Evolutionary conservation across 2,888 invertebrate species (phyloP).

Genomic region (Caenorhabditis plicata): DNA sequence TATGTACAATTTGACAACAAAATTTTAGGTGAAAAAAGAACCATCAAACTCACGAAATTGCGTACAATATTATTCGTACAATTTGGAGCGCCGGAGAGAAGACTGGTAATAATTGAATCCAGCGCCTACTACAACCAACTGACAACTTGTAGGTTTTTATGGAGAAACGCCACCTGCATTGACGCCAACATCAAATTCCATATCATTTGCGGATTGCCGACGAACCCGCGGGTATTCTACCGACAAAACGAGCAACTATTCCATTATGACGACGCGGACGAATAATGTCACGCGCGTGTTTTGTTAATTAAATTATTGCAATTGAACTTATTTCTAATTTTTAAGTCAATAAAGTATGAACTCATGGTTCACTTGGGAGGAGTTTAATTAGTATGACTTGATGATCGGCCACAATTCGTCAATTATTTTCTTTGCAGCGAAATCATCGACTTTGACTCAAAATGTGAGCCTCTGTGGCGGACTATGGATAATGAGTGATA

Average conservation of each 20-base stretch:
- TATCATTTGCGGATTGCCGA: constrained; percentile 53
- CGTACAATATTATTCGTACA: constrained; percentile 48
- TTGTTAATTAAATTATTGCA: background rate
- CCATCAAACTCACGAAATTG: constrained; percentile 48
- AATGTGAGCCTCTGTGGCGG: no score
- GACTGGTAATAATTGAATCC: constrained; percentile 46
- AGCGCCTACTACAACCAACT: background rate
- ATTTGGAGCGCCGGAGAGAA: constrained; percentile 49
- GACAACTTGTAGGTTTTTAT: constrained; percentile 46
- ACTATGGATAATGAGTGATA: no score
- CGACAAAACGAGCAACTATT: constrained; percentile 52
- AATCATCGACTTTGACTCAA: no score
- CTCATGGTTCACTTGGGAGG: no score
- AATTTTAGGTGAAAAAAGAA: constrained; percentile 37
- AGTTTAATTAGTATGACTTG: no score
- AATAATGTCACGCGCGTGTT: constrained; percentile 4
- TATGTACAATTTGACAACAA: no score
- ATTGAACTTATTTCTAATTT: background rate
- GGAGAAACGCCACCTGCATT: constrained; percentile 54
- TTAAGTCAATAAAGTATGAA: constrained; percentile 6
- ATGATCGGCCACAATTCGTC: no score
- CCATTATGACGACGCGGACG: constrained; percentile 48
- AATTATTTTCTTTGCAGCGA: no score
- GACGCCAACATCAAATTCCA: constrained; percentile 50
- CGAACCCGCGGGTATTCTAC: constrained; percentile 54